phyloP scores from a whole-genome alignment of 2,888 invertebrate genomes.

The Malthinus flaveolus region DNA sequence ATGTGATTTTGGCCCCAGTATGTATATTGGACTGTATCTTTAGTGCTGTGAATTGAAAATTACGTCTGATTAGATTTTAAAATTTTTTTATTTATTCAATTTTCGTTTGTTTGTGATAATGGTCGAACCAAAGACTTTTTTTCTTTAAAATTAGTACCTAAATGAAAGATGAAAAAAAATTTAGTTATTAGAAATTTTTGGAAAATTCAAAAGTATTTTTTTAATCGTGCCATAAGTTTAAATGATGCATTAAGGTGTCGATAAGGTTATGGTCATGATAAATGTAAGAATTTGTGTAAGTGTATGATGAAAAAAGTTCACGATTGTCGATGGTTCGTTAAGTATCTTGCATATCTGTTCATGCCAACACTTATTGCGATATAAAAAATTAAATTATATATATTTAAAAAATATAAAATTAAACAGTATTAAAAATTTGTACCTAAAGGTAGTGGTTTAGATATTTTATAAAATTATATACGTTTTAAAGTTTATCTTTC shows the following conservation, averaged over 20 bases:
- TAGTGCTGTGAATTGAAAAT: conserved; percentile 55
- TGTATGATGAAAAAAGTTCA: conserved; percentile 23
- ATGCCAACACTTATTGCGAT: conserved; percentile 48
- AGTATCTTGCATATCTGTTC: conserved; percentile 51
- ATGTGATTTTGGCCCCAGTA: conserved; percentile 30
- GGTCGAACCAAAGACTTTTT: conserved; percentile 53
- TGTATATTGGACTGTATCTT: conserved; percentile 52
- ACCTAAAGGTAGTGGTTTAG: conserved; percentile 56
- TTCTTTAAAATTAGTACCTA: conserved; percentile 25
- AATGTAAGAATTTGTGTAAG: conserved; percentile 30
- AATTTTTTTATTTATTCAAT: conserved; percentile 47
- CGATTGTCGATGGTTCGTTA: conserved; percentile 36
- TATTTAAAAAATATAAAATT: conserved; percentile 44
- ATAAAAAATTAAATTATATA: conserved; percentile 42
- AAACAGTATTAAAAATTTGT: conserved; percentile 56
- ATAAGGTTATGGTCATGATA: conserved; percentile 32
- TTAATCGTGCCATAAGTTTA: conserved; percentile 42
- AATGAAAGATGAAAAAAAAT: conserved; percentile 18
- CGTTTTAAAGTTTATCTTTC: conserved; percentile 53
- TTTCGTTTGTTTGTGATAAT: conserved; percentile 50
- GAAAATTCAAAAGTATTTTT: conserved; percentile 39
- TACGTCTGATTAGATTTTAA: conserved; percentile 51
- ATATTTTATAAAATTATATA: conserved; percentile 54
- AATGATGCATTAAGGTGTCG: conserved; percentile 38
- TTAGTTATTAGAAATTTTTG: conserved; percentile 32